Evolutionary conservation across 2,797 vertebrate genomes (phyloP).

Genomic region (Lacerta agilis): DNA sequence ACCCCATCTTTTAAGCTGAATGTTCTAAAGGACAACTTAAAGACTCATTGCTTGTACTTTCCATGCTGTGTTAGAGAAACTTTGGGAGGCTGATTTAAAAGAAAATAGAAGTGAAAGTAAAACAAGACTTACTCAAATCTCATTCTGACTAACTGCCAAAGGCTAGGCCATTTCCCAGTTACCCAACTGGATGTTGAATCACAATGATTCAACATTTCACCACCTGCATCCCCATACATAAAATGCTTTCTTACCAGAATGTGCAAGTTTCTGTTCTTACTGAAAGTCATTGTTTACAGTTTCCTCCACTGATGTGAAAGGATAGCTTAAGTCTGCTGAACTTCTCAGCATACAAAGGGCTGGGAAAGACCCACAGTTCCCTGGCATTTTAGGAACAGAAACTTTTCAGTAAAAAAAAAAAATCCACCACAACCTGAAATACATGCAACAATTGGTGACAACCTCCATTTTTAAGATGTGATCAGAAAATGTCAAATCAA

Average conservation of each 20-base stretch:
- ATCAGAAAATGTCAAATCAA: background rate
- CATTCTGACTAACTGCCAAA: constrained; percentile 34
- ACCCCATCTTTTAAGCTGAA: background rate
- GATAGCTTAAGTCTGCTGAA: background rate
- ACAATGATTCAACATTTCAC: constrained; percentile 42
- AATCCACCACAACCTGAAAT: constrained; percentile 29
- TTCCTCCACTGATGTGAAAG: background rate
- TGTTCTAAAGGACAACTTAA: constrained; percentile 1
- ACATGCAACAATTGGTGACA: background rate
- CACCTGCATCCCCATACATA: background rate
- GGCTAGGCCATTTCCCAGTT: constrained; percentile 35
- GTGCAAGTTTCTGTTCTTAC: background rate
- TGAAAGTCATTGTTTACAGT: background rate
- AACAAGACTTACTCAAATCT: constrained; percentile 26
- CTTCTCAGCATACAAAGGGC: accelerated
- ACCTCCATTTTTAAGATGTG: background rate
- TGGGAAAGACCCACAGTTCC: constrained; percentile 49
- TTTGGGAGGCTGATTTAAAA: background rate
- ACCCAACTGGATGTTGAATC: constrained; percentile 28
- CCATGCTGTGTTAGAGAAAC: constrained; percentile 28
- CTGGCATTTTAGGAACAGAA: constrained; percentile 12
- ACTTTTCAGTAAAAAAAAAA: background rate
- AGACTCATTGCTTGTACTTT: constrained; percentile 46
- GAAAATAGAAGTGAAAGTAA: constrained; percentile 72
- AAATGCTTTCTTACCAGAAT: no score